Evolutionary conservation across 2,797 vertebrate species (phyloP).

Genomic region (Natrix natrix): DNA sequence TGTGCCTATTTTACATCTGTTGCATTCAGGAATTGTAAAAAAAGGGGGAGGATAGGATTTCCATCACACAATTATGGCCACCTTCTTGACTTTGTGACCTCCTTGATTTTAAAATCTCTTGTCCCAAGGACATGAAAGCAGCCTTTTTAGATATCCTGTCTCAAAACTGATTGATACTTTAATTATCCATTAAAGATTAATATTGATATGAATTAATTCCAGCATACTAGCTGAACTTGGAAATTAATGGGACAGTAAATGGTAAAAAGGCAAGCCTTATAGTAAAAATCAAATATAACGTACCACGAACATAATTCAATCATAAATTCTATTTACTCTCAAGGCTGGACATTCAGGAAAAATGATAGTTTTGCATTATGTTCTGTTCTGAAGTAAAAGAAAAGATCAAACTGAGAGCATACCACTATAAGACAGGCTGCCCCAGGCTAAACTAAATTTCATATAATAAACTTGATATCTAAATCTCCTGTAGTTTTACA

Average conservation of each 20-base stretch:
- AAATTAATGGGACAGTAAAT: neutral
- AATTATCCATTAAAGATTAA: neutral
- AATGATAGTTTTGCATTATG: slow-evolving; percentile 30
- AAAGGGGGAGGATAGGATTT: neutral
- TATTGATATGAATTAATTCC: neutral
- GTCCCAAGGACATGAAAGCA: neutral
- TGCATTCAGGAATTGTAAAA: neutral
- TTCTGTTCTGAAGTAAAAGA: slow-evolving; percentile 35
- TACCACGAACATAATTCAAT: neutral
- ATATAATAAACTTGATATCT: slow-evolving; percentile 31
- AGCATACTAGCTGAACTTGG: neutral
- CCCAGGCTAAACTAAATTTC: slow-evolving; percentile 74
- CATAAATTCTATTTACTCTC: neutral
- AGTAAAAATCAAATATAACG: neutral
- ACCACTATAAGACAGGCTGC: slow-evolving; percentile 74
- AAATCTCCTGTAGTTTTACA: slow-evolving; percentile 68
- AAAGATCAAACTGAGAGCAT: slow-evolving; percentile 65
- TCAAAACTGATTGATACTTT: neutral
- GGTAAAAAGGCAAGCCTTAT: neutral
- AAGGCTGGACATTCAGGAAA: slow-evolving; percentile 25
- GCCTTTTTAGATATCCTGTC: neutral
- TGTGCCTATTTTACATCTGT: neutral
- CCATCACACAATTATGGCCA: neutral
- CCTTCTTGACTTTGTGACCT: neutral
- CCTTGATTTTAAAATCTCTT: neutral